These are phyloP conservation scores for Drosophila borborema DNA, from an alignment of 2,888 invertebrate genomes.

Conservation along the genomic window DNA sequence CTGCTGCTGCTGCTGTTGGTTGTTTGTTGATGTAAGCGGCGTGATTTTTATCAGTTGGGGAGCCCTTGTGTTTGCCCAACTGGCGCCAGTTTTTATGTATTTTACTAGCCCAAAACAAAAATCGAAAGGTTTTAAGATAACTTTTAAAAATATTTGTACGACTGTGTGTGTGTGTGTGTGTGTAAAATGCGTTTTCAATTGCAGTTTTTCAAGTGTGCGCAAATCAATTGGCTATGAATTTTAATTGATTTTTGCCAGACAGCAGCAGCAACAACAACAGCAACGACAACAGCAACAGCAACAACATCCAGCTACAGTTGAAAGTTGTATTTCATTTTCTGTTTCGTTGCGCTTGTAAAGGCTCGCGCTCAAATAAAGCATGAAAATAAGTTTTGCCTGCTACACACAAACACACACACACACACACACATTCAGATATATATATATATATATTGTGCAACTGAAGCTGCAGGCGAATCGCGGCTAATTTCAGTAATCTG, in stretches of 20 bases:
- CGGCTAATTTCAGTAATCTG: conserved; percentile 78
- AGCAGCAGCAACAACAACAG: conserved; percentile 35
- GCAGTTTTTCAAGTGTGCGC: conserved; percentile 61
- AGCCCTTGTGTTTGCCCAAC: conserved; percentile 67
- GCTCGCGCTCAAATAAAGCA: conserved; percentile 72
- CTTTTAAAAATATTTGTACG: conserved; percentile 21
- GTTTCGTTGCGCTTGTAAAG: conserved; percentile 81
- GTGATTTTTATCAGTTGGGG: conserved; percentile 81
- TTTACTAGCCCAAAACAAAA: conserved; percentile 40
- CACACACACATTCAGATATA: not conserved
- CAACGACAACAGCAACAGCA: conserved; percentile 18
- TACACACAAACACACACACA: conserved; percentile 17
- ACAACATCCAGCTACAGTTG: conserved; percentile 35
- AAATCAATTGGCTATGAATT: conserved; percentile 84
- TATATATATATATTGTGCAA: conserved; percentile 10
- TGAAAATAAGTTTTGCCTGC: conserved; percentile 76
- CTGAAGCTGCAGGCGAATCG: conserved; percentile 61
- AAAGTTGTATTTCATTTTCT: conserved; percentile 78
- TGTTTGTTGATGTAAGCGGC: conserved; percentile 79
- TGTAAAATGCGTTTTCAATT: conserved; percentile 59
- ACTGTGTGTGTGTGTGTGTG: conserved; percentile 4
- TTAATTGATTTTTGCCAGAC: conserved; percentile 81
- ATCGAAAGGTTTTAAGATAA: conserved; percentile 28
- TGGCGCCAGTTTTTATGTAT: conserved; percentile 75
- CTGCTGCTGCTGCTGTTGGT: conserved; percentile 29